phyloP scores from a whole-genome alignment of 2,113 vertebrate genomes.

The Ptychochromis oligacanthus region DNA sequence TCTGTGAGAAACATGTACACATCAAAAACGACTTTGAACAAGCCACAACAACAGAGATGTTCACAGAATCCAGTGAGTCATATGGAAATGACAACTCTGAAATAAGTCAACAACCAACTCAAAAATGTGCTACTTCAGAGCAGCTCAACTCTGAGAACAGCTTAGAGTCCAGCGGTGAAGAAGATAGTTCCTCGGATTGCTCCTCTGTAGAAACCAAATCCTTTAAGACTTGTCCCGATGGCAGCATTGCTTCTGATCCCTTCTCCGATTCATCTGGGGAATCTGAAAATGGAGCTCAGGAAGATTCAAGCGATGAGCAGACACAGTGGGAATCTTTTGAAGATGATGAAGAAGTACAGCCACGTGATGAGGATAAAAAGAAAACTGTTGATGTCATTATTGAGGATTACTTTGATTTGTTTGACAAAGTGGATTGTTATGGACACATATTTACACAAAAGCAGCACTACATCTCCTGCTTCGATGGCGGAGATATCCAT shows the following conservation, averaged over 20 bases:
- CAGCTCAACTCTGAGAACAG: conserved; percentile 1
- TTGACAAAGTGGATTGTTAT: conserved; percentile 59
- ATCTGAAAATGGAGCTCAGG: conserved; percentile 63
- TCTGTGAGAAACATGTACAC: conserved; percentile 4
- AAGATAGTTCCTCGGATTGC: conserved; percentile 64
- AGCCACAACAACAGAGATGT: not conserved
- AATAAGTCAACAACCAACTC: conserved; percentile 14
- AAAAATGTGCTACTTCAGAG: conserved; percentile 34
- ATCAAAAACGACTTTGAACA: conserved; percentile 18
- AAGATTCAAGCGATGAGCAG: conserved; percentile 71
- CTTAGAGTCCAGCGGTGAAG: conserved; percentile 43
- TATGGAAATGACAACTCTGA: conserved; percentile 17
- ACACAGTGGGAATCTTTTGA: conserved; percentile 73
- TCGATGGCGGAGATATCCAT: conserved; percentile 73
- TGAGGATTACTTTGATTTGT: conserved; percentile 69
- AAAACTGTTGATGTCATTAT: conserved; percentile 29
- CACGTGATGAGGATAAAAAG: conserved; percentile 11
- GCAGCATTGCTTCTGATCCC: conserved; percentile 46
- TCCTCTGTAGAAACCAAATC: conserved; percentile 69
- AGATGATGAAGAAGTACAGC: conserved; percentile 48
- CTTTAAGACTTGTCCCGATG: conserved; percentile 65
- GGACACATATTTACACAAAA: conserved; percentile 38
- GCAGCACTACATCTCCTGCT: conserved; percentile 69
- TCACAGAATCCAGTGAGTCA: conserved; percentile 7
- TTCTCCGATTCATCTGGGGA: conserved; percentile 60